phyloP scores from a whole-genome alignment of 2,797 vertebrate genomes.

The Lepilemur septentrionalis region DNA sequence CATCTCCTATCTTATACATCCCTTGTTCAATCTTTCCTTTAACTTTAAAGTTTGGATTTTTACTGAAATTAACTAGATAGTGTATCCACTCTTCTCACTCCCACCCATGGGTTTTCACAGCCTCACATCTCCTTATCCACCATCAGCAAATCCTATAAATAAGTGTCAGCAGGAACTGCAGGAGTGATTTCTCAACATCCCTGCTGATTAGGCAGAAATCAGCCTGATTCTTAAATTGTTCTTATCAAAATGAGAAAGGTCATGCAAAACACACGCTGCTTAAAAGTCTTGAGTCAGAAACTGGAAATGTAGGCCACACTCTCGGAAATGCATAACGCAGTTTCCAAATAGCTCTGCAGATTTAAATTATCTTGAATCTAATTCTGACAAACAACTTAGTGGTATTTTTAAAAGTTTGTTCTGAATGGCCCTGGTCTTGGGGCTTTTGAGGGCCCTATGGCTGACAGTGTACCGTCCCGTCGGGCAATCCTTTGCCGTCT shows the following conservation, averaged over 20 bases:
- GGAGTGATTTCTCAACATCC: conserved; percentile 65
- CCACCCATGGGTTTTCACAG: conserved; percentile 30
- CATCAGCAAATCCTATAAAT: conserved; percentile 68
- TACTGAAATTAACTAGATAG: conserved; percentile 54
- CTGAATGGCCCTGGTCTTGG: neutral
- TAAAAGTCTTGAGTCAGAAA: conserved; percentile 25
- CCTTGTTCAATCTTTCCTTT: conserved; percentile 13
- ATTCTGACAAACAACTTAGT: neutral
- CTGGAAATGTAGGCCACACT: conserved; percentile 18
- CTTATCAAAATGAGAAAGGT: conserved; percentile 69
- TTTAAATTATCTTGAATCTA: neutral
- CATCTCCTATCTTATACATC: neutral
- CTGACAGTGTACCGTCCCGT: neutral
- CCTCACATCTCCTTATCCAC: conserved; percentile 44
- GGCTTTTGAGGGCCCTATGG: neutral
- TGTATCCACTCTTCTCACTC: neutral
- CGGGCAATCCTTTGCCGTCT: neutral
- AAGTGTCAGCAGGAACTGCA: conserved; percentile 67
- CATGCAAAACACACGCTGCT: conserved; percentile 53
- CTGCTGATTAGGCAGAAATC: conserved; percentile 70
- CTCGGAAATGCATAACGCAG: neutral
- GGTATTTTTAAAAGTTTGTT: neutral
- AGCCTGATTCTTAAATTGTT: conserved; percentile 59
- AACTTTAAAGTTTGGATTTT: conserved; percentile 8
- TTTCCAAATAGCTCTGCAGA: conserved; percentile 36